Evolutionary conservation across 2,888 invertebrate species (phyloP), one percentile per base, ranked within the genome.

Genomic region (Volucella bombylans): DNA sequence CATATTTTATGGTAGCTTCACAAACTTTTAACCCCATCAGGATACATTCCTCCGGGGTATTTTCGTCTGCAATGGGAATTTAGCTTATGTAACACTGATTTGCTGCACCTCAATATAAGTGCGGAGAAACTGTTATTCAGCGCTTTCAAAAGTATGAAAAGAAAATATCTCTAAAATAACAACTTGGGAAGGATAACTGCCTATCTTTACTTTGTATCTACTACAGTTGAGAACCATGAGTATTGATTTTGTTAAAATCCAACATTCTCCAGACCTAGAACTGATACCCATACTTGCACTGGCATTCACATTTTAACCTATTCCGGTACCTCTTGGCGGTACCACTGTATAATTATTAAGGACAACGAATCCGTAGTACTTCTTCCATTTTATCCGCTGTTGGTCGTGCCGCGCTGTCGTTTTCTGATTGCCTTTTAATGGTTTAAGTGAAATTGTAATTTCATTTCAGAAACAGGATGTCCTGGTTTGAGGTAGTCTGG

Each of bases 391-490:
- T n/a, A 55, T n/a, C 12, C n/a, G 31, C 52, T 45, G 41, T 4
- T 31, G 65, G 10, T 74, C 65, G 45, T 68, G 41, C 52, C 31
- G 1, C 6, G 31, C 31, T 31, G 31, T 31, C 31, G 31, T 31
- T 31, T 86, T 87, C 87, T 87, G 87, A 86, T 82, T 88, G 87
- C 86, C 82, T 86, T 87, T 87, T 87, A 87, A 88, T 88, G 87
- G 86, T 80, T 87, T 87, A 87, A 88, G 82, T 87, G 87, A 88
- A 88, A 87, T 86, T 86, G 86, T 82, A 87, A 87, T 85, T 85
- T 72, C 15, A 72, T 68, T 81, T 64, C 67, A 50, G 41, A 55
- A 57, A 57, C 64, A 79, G 78, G 77, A 82, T 82, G 47, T 61
- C 10, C 14, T 71, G 39, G 38, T 12, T 18, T 50, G 47, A 61